Evolutionary conservation across 2,888 invertebrate species (phyloP).

Genomic region (Arge pagana): DNA sequence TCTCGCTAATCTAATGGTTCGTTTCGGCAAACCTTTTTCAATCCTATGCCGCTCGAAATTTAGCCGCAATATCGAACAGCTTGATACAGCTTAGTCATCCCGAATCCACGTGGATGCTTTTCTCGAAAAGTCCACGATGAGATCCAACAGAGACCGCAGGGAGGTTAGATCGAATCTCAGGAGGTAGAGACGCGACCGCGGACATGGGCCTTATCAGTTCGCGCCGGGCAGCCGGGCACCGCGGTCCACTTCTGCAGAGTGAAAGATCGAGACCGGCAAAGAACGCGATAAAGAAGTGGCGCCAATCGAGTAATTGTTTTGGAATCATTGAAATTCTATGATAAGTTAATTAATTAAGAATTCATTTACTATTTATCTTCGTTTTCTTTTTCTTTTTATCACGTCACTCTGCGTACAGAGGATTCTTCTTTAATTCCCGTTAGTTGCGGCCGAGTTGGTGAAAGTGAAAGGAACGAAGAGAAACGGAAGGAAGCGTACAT

Average conservation of each 20-base stretch:
- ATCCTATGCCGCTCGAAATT: too few relatives aligned
- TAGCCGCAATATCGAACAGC: neutral
- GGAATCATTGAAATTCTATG: too few relatives aligned
- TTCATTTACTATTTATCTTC: neutral
- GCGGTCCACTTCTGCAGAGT: conserved; percentile 31
- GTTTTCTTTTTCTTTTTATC: neutral
- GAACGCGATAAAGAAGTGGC: neutral
- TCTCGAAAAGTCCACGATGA: too few relatives aligned
- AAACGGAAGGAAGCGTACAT: neutral
- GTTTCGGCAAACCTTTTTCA: too few relatives aligned
- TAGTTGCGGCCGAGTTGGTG: too few relatives aligned
- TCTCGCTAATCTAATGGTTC: too few relatives aligned
- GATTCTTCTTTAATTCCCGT: too few relatives aligned
- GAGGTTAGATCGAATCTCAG: conserved; percentile 34
- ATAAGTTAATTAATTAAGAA: too few relatives aligned
- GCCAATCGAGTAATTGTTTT: too few relatives aligned
- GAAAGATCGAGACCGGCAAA: conserved; percentile 3
- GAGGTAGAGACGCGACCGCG: conserved; percentile 25
- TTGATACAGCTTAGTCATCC: neutral
- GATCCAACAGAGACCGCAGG: conserved; percentile 14
- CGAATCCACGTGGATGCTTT: too few relatives aligned
- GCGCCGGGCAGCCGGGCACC: conserved; percentile 40
- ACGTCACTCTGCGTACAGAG: neutral
- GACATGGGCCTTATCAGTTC: conserved; percentile 42
- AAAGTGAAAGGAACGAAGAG: conserved; percentile 12